Evolutionary conservation across 2,113 vertebrate genomes (phyloP).

Genomic region (Laticauda colubrina): DNA sequence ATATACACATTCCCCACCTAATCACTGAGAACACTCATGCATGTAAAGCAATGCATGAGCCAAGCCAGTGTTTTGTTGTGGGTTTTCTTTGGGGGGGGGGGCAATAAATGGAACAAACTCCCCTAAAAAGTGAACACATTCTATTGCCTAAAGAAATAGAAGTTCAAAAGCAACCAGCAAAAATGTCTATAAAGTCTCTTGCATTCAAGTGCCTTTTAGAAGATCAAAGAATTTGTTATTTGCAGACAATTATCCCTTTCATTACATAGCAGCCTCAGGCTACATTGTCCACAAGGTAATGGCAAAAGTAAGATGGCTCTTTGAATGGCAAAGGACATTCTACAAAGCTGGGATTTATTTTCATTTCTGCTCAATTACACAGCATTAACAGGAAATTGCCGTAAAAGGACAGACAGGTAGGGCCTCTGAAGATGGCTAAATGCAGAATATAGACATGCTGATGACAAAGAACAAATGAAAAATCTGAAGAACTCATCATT

Average conservation of each 20-base stretch:
- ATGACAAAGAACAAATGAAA: conserved; percentile 9
- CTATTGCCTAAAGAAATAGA: background rate
- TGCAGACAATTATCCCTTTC: conserved; percentile 19
- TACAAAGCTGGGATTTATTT: conserved; percentile 23
- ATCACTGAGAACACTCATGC: background rate
- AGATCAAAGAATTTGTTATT: conserved; percentile 17
- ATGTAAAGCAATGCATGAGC: background rate
- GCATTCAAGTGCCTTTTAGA: conserved; percentile 12
- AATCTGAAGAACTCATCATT: background rate
- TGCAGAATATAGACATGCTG: background rate
- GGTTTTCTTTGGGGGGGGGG: background rate
- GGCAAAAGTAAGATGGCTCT: conserved; percentile 8
- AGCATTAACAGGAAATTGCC: conserved; percentile 22
- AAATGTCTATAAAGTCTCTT: conserved; percentile 7
- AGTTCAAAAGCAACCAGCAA: conserved; percentile 16
- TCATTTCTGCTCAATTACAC: conserved; percentile 17
- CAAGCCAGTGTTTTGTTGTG: background rate
- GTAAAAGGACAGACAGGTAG: conserved; percentile 12
- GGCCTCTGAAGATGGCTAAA: conserved; percentile 3
- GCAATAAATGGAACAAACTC: background rate
- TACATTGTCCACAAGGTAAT: background rate
- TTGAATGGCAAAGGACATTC: conserved; percentile 26
- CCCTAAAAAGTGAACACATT: background rate
- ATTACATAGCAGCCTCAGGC: background rate
- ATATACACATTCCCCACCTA: background rate